Conservation (phyloP, 2,888 invertebrate species). For the Synergus gifuensis region DNA sequence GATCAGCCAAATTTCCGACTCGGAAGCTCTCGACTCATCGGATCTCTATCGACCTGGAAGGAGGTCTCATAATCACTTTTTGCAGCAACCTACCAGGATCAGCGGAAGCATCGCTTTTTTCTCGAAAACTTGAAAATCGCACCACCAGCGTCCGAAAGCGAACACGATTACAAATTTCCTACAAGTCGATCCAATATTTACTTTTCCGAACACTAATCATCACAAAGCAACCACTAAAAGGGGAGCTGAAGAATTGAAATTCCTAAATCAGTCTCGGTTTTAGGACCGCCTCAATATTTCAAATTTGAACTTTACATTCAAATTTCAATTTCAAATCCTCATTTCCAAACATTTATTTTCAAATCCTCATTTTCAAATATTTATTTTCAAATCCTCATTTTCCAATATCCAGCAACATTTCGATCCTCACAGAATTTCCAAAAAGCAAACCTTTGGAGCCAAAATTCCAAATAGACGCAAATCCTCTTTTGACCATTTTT, state of each 20-base stretch:
- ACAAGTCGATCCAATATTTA: slow-evolving; percentile 20
- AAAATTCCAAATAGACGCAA: slow-evolving; percentile 8
- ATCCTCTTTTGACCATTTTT: slow-evolving; percentile 11
- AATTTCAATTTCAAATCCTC: background rate
- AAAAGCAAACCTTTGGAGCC: background rate
- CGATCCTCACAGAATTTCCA: background rate
- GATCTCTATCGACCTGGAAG: slow-evolving; percentile 17
- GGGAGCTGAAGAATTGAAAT: background rate
- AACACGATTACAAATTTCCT: slow-evolving; percentile 37
- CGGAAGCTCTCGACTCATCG: slow-evolving; percentile 19
- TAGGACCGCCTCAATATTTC: background rate
- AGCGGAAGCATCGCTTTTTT: background rate
- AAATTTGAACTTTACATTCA: background rate
- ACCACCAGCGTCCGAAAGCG: slow-evolving; percentile 32
- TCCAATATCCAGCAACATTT: background rate
- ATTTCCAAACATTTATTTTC: background rate
- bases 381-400: background rate
- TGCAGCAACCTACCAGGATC: slow-evolving; percentile 10
- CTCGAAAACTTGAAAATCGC: slow-evolving; percentile 4
- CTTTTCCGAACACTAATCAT: background rate
- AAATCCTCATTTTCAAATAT: background rate
- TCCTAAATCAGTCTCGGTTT: background rate
- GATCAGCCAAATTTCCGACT: slow-evolving; percentile 14
- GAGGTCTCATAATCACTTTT: background rate
- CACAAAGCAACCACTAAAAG: slow-evolving; percentile 10